A percentile compares a stretch with the other conserved stretches of the same genome.
phyloP scores from a whole-genome alignment of 2,113 vertebrate species.

The Cryptomyrus ogoouensis region DNA sequence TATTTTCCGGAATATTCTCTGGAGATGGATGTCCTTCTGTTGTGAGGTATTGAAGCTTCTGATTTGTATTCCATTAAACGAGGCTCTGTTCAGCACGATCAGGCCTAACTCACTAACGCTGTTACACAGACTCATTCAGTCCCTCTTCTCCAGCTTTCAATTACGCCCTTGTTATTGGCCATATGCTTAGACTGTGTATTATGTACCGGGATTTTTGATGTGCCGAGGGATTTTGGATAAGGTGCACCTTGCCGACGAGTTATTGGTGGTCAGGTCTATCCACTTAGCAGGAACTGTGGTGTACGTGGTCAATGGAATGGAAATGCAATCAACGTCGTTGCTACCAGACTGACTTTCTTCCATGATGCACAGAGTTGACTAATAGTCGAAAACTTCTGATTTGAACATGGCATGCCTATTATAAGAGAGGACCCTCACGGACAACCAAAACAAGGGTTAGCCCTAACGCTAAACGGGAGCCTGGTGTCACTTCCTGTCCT shows the following conservation, averaged over 20 bases:
- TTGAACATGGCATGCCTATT: neutral
- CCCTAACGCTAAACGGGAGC: neutral
- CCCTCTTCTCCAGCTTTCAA: neutral
- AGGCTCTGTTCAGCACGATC: neutral
- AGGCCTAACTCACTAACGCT: neutral
- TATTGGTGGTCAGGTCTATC: neutral
- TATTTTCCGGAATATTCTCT: conserved; percentile 12
- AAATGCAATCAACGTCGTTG: neutral
- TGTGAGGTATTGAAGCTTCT: conserved; percentile 7
- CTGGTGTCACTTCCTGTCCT: neutral
- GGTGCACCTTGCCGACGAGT: neutral
- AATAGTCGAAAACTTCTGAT: neutral
- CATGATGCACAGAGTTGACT: neutral
- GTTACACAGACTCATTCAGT: neutral
- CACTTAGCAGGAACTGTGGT: neutral
- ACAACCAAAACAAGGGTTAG: neutral
- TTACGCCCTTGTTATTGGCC: neutral
- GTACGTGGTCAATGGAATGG: neutral
- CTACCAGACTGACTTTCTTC: neutral
- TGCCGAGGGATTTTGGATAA: neutral
- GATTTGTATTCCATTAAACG: conserved; percentile 18
- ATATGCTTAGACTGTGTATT: neutral
- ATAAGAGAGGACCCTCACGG: neutral
- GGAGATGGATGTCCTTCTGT: conserved; percentile 1
- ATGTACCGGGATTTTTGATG: neutral